Evolutionary conservation across 2,797 vertebrate species (phyloP).

Genomic region (Phyllotis vaccarum): DNA sequence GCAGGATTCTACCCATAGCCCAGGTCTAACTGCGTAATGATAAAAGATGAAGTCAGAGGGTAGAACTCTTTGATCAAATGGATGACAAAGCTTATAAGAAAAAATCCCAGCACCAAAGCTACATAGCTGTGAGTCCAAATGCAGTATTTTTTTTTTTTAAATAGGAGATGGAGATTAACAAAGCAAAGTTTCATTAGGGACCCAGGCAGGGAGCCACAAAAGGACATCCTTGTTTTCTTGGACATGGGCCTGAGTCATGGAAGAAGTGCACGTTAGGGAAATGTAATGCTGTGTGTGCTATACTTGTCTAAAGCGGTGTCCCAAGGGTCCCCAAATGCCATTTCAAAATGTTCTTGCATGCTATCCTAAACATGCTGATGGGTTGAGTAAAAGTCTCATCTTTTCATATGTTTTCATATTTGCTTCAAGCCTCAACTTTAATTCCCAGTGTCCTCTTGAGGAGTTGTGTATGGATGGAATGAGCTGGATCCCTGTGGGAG

Average conservation of each 20-base stretch:
- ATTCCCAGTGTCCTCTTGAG: neutral
- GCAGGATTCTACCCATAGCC: slow-evolving; percentile 79
- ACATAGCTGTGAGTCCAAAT: slow-evolving; percentile 15
- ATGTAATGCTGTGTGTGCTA: neutral
- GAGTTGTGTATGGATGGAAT: neutral
- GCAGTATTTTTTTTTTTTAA: neutral
- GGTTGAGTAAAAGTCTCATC: neutral
- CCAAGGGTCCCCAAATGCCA: neutral
- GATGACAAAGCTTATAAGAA: slow-evolving; percentile 72
- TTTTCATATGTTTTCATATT: neutral
- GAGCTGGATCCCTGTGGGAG: neutral
- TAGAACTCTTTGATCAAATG: slow-evolving; percentile 81
- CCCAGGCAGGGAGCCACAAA: neutral
- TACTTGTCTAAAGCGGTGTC: neutral
- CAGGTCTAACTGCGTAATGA: slow-evolving; percentile 69
- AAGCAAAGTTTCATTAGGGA: slow-evolving; percentile 36
- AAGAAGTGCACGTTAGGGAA: neutral
- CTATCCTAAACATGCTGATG: neutral
- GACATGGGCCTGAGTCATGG: neutral
- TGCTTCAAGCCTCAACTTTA: neutral
- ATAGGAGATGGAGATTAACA: slow-evolving; percentile 4
- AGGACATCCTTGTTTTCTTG: slow-evolving; percentile 4
- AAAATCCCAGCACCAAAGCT: slow-evolving; percentile 29
- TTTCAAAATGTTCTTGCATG: neutral
- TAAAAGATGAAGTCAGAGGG: slow-evolving; percentile 73